Percentiles rank a stretch among this genome's conserved stretches.
Conservation (phyloP, 2,113 vertebrate genomes). For the Craseonycteris thonglongyai region DNA sequence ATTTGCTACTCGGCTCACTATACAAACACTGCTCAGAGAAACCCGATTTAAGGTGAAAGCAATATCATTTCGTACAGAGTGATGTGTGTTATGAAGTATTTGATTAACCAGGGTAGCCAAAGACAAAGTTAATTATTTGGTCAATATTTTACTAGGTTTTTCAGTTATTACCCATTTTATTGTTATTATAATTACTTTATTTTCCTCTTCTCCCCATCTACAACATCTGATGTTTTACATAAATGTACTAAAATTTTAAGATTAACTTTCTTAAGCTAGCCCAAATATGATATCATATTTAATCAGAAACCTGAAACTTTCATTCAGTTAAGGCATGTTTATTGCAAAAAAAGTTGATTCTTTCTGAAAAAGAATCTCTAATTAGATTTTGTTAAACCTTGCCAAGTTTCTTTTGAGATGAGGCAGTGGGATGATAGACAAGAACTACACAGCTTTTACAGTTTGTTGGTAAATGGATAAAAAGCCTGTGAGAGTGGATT, state of each 20-base stretch:
- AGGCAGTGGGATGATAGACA: not conserved
- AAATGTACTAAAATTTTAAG: not conserved
- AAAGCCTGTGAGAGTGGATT: not conserved
- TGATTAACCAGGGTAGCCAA: slow-evolving; percentile 56
- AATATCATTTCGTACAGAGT: slow-evolving; percentile 4
- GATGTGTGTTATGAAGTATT: slow-evolving; percentile 29
- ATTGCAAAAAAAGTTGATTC: not conserved
- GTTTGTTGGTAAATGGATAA: not conserved
- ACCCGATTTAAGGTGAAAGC: slow-evolving; percentile 12
- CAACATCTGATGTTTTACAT: not conserved
- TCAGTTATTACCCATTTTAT: slow-evolving; percentile 34
- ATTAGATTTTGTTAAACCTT: not conserved
- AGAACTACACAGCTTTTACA: not conserved
- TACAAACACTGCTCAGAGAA: not conserved
- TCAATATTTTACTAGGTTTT: slow-evolving; percentile 64
- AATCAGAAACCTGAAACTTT: not conserved
- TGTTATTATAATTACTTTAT: slow-evolving; percentile 38
- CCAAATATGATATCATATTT: slow-evolving; percentile 1
- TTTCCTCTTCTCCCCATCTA: not conserved
- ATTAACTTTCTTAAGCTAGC: not conserved
- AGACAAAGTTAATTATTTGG: slow-evolving; percentile 56
- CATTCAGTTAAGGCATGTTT: not conserved
- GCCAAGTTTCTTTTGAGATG: not conserved
- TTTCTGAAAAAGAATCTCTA: not conserved
- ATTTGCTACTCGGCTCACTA: not conserved